Evolutionary conservation across 2,888 invertebrate genomes (phyloP), one percentile per base, ranked within the genome.

Genomic region (Eumerus sabulonum): DNA sequence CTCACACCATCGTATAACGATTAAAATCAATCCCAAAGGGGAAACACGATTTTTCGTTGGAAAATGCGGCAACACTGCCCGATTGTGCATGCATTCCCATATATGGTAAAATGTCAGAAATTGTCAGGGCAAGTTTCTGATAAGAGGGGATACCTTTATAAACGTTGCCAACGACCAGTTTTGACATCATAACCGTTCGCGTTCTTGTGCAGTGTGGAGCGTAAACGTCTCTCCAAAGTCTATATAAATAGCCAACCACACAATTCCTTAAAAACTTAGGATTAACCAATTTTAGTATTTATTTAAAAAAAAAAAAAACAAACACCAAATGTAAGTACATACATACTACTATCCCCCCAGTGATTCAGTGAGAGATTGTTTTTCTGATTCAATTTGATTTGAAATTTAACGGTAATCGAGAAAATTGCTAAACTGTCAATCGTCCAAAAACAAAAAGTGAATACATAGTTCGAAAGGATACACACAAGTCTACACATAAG

Each of bases 131-230:
- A 84, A 86, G 82, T 76, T 82, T 83, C 83, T 85, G 85, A 84
- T 86, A 86, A 86, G 86, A 85, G 85, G 86, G 85, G 85, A 82
- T 83, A 82, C 86, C 86, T 88, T 88, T 88, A 88, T 88, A 88
- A 88, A 85, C 87, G 84, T 84, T 82, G 83, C 73, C 84, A 66
- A 77, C 85, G 85, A 87, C 86, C 87, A 85, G 87, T 87, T 88
- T 87, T 87, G 84, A 84, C 85, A 86, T 86, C 88, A 88, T 86
- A 87, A 87, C 87, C 86, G 86, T 88, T 88, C 86, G 87, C 86
- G 87, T 88, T 88, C 86, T 88, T 86, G 87, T 87, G 85, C 85
- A 85, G 88, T 86, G 85, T 86, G 86, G 86, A 86, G 84, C 85
- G 84, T 83, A 83, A 27, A 71, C 76, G 60, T 59, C 60, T 54